Evolutionary conservation across 1,140 invertebrate species (phyloP).

Genomic region (Episyrphus balteatus): DNA sequence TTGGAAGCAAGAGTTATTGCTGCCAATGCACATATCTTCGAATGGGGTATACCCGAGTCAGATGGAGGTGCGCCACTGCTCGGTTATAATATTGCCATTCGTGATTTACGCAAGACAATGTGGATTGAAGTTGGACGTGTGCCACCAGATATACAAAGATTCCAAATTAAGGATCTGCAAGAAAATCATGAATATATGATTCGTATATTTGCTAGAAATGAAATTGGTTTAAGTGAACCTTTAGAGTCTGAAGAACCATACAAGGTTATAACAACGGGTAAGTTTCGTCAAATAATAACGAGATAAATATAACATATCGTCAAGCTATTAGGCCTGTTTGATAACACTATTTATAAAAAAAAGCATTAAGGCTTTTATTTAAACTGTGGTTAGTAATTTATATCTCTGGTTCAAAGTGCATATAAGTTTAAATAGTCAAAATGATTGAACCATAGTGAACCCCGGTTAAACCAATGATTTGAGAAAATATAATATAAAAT

Average conservation of each 20-base stretch:
- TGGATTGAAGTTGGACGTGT: slow-evolving; percentile 92
- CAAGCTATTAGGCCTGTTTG: too few relatives aligned
- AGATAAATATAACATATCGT: background rate
- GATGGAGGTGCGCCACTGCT: slow-evolving; percentile 86
- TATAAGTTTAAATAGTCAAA: too few relatives aligned
- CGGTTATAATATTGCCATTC: slow-evolving; percentile 85
- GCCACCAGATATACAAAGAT: slow-evolving; percentile 65
- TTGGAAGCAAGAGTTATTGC: slow-evolving; percentile 73
- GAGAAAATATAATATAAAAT: too few relatives aligned
- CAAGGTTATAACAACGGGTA: slow-evolving; percentile 72
- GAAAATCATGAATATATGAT: slow-evolving; percentile 84
- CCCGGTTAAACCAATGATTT: too few relatives aligned
- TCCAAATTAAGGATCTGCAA: slow-evolving; percentile 75
- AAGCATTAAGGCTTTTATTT: too few relatives aligned
- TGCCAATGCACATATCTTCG: slow-evolving; percentile 73
- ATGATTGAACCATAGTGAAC: too few relatives aligned
- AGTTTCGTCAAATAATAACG: slow-evolving; percentile 9
- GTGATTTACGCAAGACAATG: slow-evolving; percentile 85
- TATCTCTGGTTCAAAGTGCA: too few relatives aligned
- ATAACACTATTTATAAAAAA: too few relatives aligned
- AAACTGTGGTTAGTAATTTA: too few relatives aligned
- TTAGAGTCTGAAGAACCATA: slow-evolving; percentile 87
- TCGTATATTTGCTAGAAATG: slow-evolving; percentile 86
- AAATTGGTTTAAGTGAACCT: slow-evolving; percentile 89
- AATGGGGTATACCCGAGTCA: slow-evolving; percentile 86